phyloP scores from a whole-genome alignment of 2,113 vertebrate genomes.

The Microcebus tavaratra region DNA sequence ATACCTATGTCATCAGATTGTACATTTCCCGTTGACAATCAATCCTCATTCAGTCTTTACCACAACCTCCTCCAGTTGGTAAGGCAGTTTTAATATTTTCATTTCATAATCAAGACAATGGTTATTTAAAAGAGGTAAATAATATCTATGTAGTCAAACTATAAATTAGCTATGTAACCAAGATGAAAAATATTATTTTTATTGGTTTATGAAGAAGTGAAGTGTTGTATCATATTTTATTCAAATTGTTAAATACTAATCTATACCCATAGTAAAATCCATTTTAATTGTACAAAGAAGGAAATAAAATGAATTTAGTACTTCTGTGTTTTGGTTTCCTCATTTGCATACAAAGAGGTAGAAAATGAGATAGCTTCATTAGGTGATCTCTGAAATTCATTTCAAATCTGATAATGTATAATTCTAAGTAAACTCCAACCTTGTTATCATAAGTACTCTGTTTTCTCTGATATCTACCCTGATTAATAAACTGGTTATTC shows the following conservation, averaged over 20 bases:
- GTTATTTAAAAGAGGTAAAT: not conserved
- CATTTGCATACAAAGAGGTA: not conserved
- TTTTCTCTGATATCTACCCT: not conserved
- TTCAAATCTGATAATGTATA: not conserved
- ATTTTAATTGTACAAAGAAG: not conserved
- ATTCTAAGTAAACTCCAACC: not conserved
- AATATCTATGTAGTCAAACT: not conserved
- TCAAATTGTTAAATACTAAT: not conserved
- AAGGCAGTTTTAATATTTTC: not conserved
- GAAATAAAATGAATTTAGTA: not conserved
- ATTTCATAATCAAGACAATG: not conserved
- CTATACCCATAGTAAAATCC: not conserved
- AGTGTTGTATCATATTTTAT: not conserved
- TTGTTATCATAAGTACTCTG: not conserved
- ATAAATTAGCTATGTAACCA: not conserved
- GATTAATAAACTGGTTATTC: not conserved
- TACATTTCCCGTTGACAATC: not conserved
- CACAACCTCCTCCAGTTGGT: not conserved
- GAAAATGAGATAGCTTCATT: not conserved
- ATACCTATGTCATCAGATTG: not conserved
- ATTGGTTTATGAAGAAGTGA: not conserved
- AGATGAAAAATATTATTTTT: not conserved
- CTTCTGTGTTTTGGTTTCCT: not conserved
- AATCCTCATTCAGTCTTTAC: not conserved
- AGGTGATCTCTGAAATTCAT: not conserved